Base-by-base conservation (phyloP, 1,140 invertebrate genomes). In the Grapholita molesta region DNA sequence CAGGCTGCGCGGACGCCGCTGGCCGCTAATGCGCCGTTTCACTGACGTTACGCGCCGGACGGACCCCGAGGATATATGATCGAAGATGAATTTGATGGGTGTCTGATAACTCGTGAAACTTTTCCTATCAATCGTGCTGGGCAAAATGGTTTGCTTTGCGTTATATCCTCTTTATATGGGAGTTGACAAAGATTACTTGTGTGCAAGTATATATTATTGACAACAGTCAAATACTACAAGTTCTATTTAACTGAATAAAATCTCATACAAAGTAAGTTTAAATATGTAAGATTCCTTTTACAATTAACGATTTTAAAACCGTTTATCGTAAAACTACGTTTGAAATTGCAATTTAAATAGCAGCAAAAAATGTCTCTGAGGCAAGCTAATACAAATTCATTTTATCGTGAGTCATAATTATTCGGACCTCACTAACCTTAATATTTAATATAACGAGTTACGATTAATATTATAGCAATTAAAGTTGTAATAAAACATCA, bases 21-120 rank as follows among this genome's bases (percentile, higher is more conserved):
- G 78, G 89, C 87, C 52, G 66, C 70, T 91, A 91, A 91, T 91
- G 77, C 79, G 68, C 68, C 77, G 81, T 83, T 91, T 89, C 89
- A 88, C 89, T 89, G 77, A 82, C 82, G 88, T 84, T 90, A 85
- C 83, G 85, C 84, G 75, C 83, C 80, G 80, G 42, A 21, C 74
- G 70, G 78, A 48, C 57, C 69, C 32, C 18, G 30, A 11, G 64
- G 18, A 64, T 30, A 35, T 64, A 64, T 35, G 11, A 61, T 32
- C 55, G 55, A 61, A 61, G 55, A 61, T 61, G 55, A 61, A 24
- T 25, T 25, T 25, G 23, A 30, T 24, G 23, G 55, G 7, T 23
- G 23, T 11, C 0, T 15, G 55, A 24, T 24, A 30, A 25, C 55
- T 61, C 32, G 55, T n/a, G 55, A 61, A 61, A 28, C 53, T 57